Evolutionary conservation across 2,113 vertebrate genomes (phyloP).

Genomic region (Chaetodon auriga): DNA sequence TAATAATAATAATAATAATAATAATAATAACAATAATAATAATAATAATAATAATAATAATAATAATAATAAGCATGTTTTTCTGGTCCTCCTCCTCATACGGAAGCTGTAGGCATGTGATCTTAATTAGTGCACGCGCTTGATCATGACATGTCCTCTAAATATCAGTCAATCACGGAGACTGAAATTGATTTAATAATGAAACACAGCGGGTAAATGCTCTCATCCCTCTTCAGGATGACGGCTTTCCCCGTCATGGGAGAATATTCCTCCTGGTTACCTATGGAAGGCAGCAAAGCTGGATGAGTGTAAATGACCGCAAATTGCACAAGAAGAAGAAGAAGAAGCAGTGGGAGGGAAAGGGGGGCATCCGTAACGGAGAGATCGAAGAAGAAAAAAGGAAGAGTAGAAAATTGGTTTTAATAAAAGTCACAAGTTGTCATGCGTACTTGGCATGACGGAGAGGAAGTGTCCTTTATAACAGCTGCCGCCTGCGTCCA

Average conservation of each 20-base stretch:
- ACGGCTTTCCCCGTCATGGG: background rate
- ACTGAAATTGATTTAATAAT: background rate
- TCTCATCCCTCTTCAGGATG: background rate
- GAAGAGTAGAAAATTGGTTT: slow-evolving; percentile 33
- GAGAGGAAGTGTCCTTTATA: slow-evolving; percentile 37
- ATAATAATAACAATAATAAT: no score
- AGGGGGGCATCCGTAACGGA: slow-evolving; percentile 29
- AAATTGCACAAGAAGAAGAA: slow-evolving; percentile 36
- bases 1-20: no score
- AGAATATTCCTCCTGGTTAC: slow-evolving; percentile 43
- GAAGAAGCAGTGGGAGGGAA: background rate
- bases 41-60: no score
- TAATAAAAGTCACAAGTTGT: slow-evolving; percentile 83
- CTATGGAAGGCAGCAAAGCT: slow-evolving; percentile 77
- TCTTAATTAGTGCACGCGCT: background rate
- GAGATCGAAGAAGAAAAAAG: slow-evolving; percentile 23
- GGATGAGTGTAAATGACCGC: slow-evolving; percentile 1
- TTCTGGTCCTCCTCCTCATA: background rate
- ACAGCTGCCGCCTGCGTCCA: background rate
- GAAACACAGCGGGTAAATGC: background rate
- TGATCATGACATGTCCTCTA: background rate
- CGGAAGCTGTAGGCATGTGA: background rate
- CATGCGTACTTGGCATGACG: slow-evolving; percentile 62
- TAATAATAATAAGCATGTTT: no score
- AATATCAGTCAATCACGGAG: background rate